Conservation (phyloP, 2,888 invertebrate species). For the Brachyopa scutellaris region DNA sequence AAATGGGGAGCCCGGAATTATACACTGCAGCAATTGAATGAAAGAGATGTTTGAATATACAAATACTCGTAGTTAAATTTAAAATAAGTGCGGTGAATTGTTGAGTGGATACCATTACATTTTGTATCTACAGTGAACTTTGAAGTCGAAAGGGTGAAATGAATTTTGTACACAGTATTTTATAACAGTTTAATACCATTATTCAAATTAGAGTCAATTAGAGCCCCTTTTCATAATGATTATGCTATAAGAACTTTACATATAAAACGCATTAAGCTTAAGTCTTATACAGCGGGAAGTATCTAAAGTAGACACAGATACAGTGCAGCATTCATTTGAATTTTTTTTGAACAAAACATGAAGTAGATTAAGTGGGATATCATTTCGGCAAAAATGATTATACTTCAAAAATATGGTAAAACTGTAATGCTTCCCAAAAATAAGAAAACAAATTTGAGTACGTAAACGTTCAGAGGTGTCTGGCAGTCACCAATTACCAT, state of each 20-base stretch:
- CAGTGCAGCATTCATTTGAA: too few relatives aligned
- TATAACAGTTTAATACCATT: constrained; percentile 42
- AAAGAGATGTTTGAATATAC: constrained; percentile 56
- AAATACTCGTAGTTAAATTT: constrained; percentile 58
- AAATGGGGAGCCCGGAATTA: constrained; percentile 24
- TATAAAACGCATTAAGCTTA: constrained; percentile 26
- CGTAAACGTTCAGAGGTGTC: too few relatives aligned
- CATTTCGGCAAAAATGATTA: too few relatives aligned
- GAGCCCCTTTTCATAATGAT: constrained; percentile 20
- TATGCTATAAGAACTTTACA: constrained; percentile 16
- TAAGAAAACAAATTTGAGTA: too few relatives aligned
- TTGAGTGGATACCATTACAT: constrained; percentile 2
- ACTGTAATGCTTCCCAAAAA: too few relatives aligned
- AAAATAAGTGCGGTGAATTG: constrained; percentile 48
- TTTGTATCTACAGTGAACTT: neutral
- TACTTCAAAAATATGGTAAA: too few relatives aligned
- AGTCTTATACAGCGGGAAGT: too few relatives aligned
- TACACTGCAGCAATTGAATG: constrained; percentile 54
- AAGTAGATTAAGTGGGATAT: too few relatives aligned
- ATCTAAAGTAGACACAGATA: too few relatives aligned
- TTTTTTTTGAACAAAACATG: too few relatives aligned
- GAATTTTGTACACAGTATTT: constrained; percentile 23
- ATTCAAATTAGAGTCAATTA: constrained; percentile 64
- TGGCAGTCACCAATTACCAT: too few relatives aligned
- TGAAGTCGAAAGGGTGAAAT: constrained; percentile 11